A percentile compares a stretch with the other conserved stretches of the same genome.
Evolutionary conservation across 2,797 vertebrate species (phyloP).

Genomic region (Cephalopachus bancanus): DNA sequence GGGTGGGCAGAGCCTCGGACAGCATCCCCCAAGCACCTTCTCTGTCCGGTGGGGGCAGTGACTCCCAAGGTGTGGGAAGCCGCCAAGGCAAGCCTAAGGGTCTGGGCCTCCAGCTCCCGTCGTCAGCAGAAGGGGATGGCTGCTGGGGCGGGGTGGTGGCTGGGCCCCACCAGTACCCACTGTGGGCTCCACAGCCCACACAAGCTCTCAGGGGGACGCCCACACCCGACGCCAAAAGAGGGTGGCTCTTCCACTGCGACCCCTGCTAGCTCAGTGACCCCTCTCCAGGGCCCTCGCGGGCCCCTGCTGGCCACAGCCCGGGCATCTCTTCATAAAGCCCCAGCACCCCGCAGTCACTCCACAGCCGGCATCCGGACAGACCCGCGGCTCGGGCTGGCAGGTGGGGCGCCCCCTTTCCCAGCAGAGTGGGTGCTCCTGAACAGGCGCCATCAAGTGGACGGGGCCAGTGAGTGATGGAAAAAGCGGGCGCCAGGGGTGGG

Average conservation of each 20-base stretch:
- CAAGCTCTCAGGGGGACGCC: neutral
- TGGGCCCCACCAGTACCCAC: neutral
- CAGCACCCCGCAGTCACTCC: neutral
- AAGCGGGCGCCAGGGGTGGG: accelerated
- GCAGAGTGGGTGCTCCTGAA: neutral
- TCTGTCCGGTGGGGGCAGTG: neutral
- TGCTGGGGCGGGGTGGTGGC: accelerated
- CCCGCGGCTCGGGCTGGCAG: accelerated
- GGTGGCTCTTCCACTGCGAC: neutral
- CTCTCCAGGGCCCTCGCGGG: accelerated
- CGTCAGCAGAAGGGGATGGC: neutral
- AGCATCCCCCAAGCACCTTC: neutral
- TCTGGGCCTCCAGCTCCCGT: neutral
- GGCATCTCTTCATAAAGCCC: neutral
- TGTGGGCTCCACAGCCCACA: neutral
- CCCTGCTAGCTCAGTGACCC: neutral
- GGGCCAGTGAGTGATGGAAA: neutral
- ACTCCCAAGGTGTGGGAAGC: neutral
- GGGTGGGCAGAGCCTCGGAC: accelerated
- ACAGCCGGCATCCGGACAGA: neutral
- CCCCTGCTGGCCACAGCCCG: neutral
- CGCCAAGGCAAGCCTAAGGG: no score
- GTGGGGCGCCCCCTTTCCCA: accelerated
- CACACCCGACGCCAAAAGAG: neutral
- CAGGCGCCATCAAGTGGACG: neutral